These are phyloP conservation scores for Melolontha melolontha DNA, from an alignment of 2,888 invertebrate species.

Conservation along the genomic window DNA sequence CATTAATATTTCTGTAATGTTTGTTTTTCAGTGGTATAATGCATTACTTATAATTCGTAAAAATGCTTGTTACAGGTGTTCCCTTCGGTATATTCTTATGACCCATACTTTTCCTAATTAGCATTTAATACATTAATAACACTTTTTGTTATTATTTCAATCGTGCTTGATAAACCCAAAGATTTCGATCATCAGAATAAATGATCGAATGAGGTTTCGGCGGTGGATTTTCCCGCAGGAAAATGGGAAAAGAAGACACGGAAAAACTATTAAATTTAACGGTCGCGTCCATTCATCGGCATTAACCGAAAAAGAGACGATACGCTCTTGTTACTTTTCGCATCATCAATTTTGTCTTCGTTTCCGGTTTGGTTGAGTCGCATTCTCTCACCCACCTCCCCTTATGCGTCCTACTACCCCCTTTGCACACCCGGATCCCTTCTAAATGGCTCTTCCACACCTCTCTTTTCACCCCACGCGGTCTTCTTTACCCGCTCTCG, in stretches of 20 bases:
- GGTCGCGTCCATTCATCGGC: slow-evolving; percentile 25
- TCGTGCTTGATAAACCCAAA: slow-evolving; percentile 4
- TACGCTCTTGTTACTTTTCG: slow-evolving; percentile 11
- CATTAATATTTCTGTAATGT: too few species aligned
- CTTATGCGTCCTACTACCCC: too few species aligned
- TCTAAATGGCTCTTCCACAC: too few species aligned
- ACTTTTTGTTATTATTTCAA: not conserved
- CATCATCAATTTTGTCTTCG: slow-evolving; percentile 29
- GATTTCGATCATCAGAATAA: slow-evolving; percentile 16
- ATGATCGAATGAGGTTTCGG: slow-evolving; percentile 2
- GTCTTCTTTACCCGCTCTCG: not conserved
- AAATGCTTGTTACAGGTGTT: not conserved
- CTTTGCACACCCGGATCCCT: too few species aligned
- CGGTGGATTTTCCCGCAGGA: slow-evolving; percentile 24
- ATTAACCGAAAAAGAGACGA: slow-evolving; percentile 29
- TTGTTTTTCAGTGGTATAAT: too few species aligned
- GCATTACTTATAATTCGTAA: too few species aligned
- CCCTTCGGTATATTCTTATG: slow-evolving; percentile 15
- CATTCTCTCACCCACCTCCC: too few species aligned
- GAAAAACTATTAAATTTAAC: slow-evolving; percentile 36
- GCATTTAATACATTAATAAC: not conserved
- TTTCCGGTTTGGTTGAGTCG: slow-evolving; percentile 1
- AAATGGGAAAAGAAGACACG: slow-evolving; percentile 26
- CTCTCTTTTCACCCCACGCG: not conserved
- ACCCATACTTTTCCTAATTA: slow-evolving; percentile 25